phyloP scores from a whole-genome alignment of 2,888 invertebrate genomes.

The Rhagonycha lutea region DNA sequence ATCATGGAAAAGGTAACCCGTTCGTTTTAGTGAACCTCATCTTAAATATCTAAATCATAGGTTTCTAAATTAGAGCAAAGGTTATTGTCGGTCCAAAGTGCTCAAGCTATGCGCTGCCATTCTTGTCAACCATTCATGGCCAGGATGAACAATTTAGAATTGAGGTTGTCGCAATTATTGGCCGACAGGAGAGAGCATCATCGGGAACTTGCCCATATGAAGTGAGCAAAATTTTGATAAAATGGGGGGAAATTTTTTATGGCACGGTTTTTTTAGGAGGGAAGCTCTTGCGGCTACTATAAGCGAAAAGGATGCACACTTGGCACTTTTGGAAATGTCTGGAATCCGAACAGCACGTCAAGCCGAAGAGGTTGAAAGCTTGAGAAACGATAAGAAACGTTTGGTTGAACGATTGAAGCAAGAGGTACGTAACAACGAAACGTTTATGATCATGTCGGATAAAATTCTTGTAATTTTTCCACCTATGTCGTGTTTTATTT shows the following conservation, averaged over 20 bases:
- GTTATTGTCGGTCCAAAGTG: constrained; percentile 69
- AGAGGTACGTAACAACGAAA: constrained; percentile 60
- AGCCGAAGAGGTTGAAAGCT: constrained; percentile 67
- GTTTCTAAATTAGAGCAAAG: constrained; percentile 73
- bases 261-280: constrained; percentile 62
- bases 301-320: constrained; percentile 86
- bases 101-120: constrained; percentile 69
- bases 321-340: constrained; percentile 79
- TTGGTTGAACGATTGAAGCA: constrained; percentile 72
- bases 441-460: not conserved
- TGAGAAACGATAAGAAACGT: constrained; percentile 71
- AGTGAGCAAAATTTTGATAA: constrained; percentile 61
- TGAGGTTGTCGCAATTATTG: constrained; percentile 62
- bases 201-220: constrained; percentile 77
- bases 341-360: constrained; percentile 68
- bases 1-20: constrained; percentile 66
- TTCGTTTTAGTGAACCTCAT: not conserved
- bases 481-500: not conserved
- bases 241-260: constrained; percentile 5
- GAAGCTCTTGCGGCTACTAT: constrained; percentile 83
- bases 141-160: constrained; percentile 67
- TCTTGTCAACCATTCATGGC: constrained; percentile 68
- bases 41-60: constrained; percentile 52
- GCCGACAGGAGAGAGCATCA: constrained; percentile 70
- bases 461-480: not conserved